Evolutionary conservation across 1,140 invertebrate species (phyloP).

Genomic region (Proales similis): DNA sequence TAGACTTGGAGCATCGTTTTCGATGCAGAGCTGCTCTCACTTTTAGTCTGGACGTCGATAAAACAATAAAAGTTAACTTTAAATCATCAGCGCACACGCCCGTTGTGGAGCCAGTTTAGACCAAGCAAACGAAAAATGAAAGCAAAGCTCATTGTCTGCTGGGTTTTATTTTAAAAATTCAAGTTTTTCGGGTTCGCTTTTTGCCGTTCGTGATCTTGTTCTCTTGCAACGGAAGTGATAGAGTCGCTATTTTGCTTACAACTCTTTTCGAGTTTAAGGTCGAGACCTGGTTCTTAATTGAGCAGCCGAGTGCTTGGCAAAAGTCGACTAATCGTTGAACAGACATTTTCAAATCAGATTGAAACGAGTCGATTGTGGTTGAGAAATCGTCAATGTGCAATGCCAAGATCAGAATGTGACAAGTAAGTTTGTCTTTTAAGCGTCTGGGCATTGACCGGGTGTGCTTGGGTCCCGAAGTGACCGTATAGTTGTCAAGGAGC

Average conservation of each 20-base stretch:
- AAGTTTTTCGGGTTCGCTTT: conserved; percentile 30
- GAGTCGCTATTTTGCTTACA: conserved; percentile 14
- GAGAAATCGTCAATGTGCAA: conserved; percentile 37
- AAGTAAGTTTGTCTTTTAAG: conserved; percentile 39
- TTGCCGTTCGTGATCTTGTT: not conserved
- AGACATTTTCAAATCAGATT: conserved; percentile 37
- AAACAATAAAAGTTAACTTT: no score
- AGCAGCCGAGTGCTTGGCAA: conserved; percentile 35
- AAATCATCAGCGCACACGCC: no score
- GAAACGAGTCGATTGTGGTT: conserved; percentile 25
- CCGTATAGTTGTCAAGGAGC: conserved; percentile 20
- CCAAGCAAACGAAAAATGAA: no score
- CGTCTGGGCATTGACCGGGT: conserved; percentile 37
- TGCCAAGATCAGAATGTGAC: conserved; percentile 38
- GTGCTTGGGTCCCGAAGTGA: conserved; percentile 8
- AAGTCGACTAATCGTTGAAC: conserved; percentile 27
- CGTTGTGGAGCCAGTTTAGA: no score
- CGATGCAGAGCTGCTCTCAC: no score
- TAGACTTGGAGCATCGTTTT: no score
- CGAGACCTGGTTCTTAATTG: conserved; percentile 20
- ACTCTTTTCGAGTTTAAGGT: conserved; percentile 16
- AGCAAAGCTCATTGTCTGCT: no score
- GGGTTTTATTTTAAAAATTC: conserved; percentile 20
- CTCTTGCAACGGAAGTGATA: conserved; percentile 13
- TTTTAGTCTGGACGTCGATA: no score